These are phyloP conservation scores for Schizotus pectinicornis DNA, from an alignment of 2,888 invertebrate species.

Conservation along the genomic window DNA sequence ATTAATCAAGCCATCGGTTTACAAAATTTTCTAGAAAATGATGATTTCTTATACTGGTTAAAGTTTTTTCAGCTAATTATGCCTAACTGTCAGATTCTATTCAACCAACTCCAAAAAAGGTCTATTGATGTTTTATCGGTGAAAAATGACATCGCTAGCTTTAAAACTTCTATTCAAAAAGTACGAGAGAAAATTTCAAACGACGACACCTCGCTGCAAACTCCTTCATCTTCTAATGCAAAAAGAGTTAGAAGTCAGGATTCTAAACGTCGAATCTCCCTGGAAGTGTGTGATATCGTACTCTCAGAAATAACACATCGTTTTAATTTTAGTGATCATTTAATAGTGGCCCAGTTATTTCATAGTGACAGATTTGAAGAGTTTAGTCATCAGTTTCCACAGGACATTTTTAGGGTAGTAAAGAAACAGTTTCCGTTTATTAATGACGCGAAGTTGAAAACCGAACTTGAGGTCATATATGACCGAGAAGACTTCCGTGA, in stretches of 20 bases:
- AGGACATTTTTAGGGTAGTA: slow-evolving; percentile 1
- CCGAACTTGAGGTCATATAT: slow-evolving; percentile 18
- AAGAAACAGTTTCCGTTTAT: slow-evolving; percentile 13
- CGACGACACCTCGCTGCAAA: too few species aligned
- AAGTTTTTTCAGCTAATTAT: slow-evolving; percentile 29
- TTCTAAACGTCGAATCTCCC: slow-evolving; percentile 10
- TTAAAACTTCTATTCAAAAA: too few species aligned
- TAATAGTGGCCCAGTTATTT: slow-evolving; percentile 19
- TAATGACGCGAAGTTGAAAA: slow-evolving; percentile 17
- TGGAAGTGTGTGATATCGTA: slow-evolving; percentile 27
- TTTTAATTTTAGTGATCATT: slow-evolving; percentile 23
- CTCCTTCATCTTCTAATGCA: too few species aligned
- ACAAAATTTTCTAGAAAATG: slow-evolving; percentile 8
- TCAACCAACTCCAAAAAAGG: slow-evolving; percentile 21
- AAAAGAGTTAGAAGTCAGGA: slow-evolving; percentile 9
- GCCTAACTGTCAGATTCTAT: slow-evolving; percentile 30
- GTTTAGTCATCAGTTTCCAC: slow-evolving; percentile 15
- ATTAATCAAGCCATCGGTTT: slow-evolving; percentile 23
- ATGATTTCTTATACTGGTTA: slow-evolving; percentile 28
- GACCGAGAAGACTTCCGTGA: slow-evolving; percentile 12
- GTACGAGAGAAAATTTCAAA: too few species aligned
- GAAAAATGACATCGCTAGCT: background rate
- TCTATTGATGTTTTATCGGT: slow-evolving; percentile 1
- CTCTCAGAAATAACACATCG: slow-evolving; percentile 19
- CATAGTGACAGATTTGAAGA: slow-evolving; percentile 9